A percentile compares a stretch with the other conserved stretches of the same genome.
phyloP scores from a whole-genome alignment of 2,888 invertebrate genomes.

The Drosophila diplacantha region DNA sequence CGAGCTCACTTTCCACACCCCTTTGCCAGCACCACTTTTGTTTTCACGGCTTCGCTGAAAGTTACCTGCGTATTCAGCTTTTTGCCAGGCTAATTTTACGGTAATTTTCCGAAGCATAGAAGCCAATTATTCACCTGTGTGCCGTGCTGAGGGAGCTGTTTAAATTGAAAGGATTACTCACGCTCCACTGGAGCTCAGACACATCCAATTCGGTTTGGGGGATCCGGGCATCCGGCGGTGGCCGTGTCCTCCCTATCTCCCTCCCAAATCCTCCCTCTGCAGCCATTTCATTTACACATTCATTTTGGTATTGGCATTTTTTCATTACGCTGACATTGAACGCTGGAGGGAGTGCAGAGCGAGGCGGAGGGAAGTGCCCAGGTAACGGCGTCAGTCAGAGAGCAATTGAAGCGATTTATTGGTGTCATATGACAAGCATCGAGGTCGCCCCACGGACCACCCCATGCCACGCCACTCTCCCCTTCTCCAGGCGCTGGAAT shows the following conservation, averaged over 20 bases:
- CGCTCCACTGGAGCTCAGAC: constrained; percentile 58
- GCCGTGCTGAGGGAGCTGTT: constrained; percentile 55
- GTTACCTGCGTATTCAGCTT: constrained; percentile 18
- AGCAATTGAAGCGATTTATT: constrained; percentile 73
- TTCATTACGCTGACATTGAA: constrained; percentile 65
- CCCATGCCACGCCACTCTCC: background rate
- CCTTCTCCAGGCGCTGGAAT: constrained; percentile 5
- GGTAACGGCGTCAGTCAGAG: constrained; percentile 63
- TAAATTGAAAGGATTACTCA: constrained; percentile 70
- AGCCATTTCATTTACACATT: constrained; percentile 44
- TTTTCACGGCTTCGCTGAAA: constrained; percentile 1
- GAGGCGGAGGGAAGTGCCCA: constrained; percentile 19
- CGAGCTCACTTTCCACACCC: constrained; percentile 6
- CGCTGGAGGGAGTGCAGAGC: constrained; percentile 21
- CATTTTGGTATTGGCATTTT: constrained; percentile 68
- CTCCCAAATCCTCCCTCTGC: constrained; percentile 1
- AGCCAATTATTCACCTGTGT: constrained; percentile 69
- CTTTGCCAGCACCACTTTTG: constrained; percentile 6
- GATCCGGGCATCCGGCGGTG: background rate
- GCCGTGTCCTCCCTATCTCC: constrained; percentile 18
- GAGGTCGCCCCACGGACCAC: constrained; percentile 28
- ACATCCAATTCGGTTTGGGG: constrained; percentile 24
- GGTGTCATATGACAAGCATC: constrained; percentile 71
- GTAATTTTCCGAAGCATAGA: constrained; percentile 68
- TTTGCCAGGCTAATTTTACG: constrained; percentile 67